Evolutionary conservation across 2,888 invertebrate species (phyloP).

Genomic region (Sarcophaga subvicina): DNA sequence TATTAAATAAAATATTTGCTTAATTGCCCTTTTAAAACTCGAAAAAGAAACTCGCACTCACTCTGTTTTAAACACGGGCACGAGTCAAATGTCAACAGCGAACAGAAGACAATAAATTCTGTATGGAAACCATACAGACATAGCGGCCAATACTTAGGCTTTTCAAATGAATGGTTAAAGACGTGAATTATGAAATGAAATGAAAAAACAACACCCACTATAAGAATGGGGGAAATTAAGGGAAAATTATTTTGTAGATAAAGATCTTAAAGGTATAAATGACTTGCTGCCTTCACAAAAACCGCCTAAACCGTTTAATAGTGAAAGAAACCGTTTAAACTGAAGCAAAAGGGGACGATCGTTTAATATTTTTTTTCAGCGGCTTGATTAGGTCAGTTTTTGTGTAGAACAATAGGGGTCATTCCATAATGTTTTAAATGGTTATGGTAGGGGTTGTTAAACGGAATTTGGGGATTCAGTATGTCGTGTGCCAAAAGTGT

Average conservation of each 20-base stretch:
- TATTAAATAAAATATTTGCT: constrained; percentile 13
- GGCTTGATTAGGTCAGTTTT: constrained; percentile 27
- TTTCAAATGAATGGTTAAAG: not conserved
- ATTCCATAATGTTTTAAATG: not conserved
- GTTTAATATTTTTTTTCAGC: constrained; percentile 20
- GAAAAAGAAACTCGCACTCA: not conserved
- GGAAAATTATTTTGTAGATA: constrained; percentile 3
- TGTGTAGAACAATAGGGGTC: constrained; percentile 4
- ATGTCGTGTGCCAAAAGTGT: constrained; percentile 56
- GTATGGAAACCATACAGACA: constrained; percentile 6
- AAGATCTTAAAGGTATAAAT: constrained; percentile 17
- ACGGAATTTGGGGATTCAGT: constrained; percentile 11
- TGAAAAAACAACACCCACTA: constrained; percentile 25
- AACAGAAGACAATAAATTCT: constrained; percentile 30
- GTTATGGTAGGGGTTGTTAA: constrained; percentile 20
- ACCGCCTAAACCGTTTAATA: constrained; percentile 14
- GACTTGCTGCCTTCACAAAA: not conserved
- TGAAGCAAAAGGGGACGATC: constrained; percentile 7
- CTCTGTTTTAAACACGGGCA: not conserved
- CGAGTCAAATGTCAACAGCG: constrained; percentile 36
- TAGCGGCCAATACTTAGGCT: constrained; percentile 7
- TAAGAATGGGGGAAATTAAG: constrained; percentile 1
- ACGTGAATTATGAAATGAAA: constrained; percentile 30
- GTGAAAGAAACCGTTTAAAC: not conserved
- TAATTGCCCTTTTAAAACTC: constrained; percentile 26